Base-by-base conservation (phyloP, 2,888 invertebrate species). In the Rotaria macrura region DNA sequence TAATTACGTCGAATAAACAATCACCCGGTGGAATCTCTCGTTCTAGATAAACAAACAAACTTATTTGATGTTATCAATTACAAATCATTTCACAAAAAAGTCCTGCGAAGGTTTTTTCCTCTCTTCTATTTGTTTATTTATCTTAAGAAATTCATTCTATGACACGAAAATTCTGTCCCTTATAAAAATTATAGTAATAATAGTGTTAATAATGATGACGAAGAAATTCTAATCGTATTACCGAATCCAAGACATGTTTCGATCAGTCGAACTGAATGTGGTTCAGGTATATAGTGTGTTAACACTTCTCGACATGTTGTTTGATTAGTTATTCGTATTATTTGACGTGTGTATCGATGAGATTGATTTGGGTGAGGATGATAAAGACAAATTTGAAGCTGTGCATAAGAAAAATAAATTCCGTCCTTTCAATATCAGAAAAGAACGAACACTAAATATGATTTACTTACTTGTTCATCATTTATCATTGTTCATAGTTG, bases 381-480 rank as follows among this genome's bases (percentile, higher is more conserved):
- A 40, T 74, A 74, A 74, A 74, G 74, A 74, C 74, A 74, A 40
- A 74, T 43, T 74, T 74, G 74, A 38, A 74, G 38, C 74, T 74
- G 29, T 23, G 5, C 17, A 74, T 34, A 17, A 65, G 23, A 25
- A 54, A 25, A 25, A n/a, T n/a, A n/a, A n/a, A n/a, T n/a, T n/a
- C n/a, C n/a, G n/a, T n/a, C n/a, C n/a, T n/a, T 49, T 49, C 49
- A 3, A 9, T 0, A 23, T 52, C 23, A 23, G 5, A 4, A 23
- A 52, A 23, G 10, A 52, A 47, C 1, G 14, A 47, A 7, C 10
- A 47, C 10, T 23, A 52, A 52, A 23, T 52, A 6, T 23, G 20
- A 23, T 52, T 52, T 52, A 2, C 34, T 65, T 65, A 65, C 65
- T 65, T 65, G 65, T 5, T 65, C 65, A 65, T 65, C 65, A 65